Evolutionary conservation across 2,113 vertebrate genomes (phyloP).

Genomic region (Capreolus pygargus): DNA sequence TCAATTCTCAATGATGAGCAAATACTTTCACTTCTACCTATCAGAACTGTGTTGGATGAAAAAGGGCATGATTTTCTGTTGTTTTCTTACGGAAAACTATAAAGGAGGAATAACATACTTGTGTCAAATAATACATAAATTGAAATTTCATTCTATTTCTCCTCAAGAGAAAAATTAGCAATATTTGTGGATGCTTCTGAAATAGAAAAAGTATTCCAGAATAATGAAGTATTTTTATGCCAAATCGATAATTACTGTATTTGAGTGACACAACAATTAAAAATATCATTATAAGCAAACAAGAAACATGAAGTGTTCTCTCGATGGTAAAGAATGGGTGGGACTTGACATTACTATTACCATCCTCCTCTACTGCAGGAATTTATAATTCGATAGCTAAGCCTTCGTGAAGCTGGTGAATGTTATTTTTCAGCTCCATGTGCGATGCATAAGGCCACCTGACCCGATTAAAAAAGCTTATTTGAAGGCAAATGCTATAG

Average conservation of each 20-base stretch:
- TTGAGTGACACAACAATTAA: slow-evolving; percentile 19
- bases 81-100: neutral
- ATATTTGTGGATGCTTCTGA: neutral
- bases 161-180: slow-evolving; percentile 30
- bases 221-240: slow-evolving; percentile 35
- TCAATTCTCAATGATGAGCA: neutral
- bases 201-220: slow-evolving; percentile 15
- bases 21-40: neutral
- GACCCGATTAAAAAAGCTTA: slow-evolving; percentile 25
- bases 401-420: neutral
- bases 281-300: slow-evolving; percentile 35
- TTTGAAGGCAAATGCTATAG: slow-evolving; percentile 26
- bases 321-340: slow-evolving; percentile 10
- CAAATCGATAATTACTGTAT: slow-evolving; percentile 14
- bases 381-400: neutral
- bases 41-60: neutral
- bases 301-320: neutral
- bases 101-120: neutral
- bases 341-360: neutral
- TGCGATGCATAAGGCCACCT: neutral
- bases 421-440: neutral
- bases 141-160: neutral
- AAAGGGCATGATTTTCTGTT: neutral
- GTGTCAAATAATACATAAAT: neutral
- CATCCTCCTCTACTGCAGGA: neutral